Evolutionary conservation across 2,113 vertebrate genomes (phyloP).

Genomic region (Gnathonemus longibarbis): DNA sequence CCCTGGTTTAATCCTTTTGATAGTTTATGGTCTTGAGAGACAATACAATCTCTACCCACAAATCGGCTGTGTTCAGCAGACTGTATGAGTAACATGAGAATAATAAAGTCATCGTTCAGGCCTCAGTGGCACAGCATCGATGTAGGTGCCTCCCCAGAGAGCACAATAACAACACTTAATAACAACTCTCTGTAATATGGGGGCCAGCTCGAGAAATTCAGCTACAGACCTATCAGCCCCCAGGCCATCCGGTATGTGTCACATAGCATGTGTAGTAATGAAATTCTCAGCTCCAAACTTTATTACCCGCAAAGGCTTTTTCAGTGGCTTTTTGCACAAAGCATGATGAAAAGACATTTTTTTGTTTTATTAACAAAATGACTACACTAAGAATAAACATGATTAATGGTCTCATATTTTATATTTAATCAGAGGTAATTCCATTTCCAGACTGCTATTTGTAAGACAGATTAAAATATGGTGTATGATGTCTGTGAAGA

Average conservation of each 20-base stretch:
- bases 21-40: neutral
- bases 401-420: neutral
- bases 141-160: neutral
- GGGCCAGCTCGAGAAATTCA: neutral
- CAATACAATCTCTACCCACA: neutral
- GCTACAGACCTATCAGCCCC: neutral
- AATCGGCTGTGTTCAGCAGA: neutral
- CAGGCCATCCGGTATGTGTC: neutral
- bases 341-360: neutral
- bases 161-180: neutral
- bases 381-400: neutral
- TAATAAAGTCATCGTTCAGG: neutral
- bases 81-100: neutral
- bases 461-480: neutral
- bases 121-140: neutral
- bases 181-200: neutral
- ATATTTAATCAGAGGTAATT: neutral
- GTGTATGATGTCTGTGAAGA: neutral
- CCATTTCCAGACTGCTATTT: neutral
- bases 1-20: neutral
- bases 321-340: neutral
- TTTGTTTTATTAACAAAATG: slow-evolving; percentile 5
- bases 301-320: neutral
- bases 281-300: neutral
- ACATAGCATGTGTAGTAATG: neutral